Evolutionary conservation across 30 jellyfish, hydroid and myxozoan genomes (phyloP).

Genomic region (Pelagia noctiluca): DNA sequence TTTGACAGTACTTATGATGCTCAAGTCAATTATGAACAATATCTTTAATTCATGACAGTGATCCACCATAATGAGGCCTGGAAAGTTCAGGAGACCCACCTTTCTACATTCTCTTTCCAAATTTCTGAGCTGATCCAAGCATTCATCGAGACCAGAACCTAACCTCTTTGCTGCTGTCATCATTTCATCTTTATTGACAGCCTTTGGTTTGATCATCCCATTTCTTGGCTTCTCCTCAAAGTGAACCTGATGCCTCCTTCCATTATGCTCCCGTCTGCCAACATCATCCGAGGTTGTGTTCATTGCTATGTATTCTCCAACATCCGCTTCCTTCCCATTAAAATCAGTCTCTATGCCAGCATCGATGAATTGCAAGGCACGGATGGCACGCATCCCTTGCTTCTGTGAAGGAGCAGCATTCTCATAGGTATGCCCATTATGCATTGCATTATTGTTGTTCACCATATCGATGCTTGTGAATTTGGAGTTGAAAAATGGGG

Average conservation of each 20-base stretch:
- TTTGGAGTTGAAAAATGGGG: constrained; percentile 45
- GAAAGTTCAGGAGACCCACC: constrained; percentile 51
- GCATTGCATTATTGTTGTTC: constrained; percentile 58
- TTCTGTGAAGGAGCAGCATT: constrained; percentile 19
- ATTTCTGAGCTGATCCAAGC: constrained; percentile 92
- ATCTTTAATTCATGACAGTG: no score
- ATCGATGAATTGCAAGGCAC: constrained; percentile 67
- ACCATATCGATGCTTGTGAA: constrained; percentile 45
- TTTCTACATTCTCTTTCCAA: constrained; percentile 91
- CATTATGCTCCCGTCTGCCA: constrained; percentile 3
- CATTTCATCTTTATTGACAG: constrained; percentile 28
- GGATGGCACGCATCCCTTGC: constrained; percentile 67
- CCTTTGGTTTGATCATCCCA: constrained; percentile 38
- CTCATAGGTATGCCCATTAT: constrained; percentile 25
- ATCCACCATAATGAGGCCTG: no score
- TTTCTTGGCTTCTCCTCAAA: constrained; percentile 72
- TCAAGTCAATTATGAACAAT: no score
- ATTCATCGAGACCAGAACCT: constrained; percentile 89
- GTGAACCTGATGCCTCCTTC: constrained; percentile 62
- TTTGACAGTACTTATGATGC: no score
- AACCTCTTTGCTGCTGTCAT: constrained; percentile 83
- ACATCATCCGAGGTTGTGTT: constrained; percentile 11
- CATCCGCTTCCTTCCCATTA: constrained; percentile 34
- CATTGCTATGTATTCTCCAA: constrained; percentile 32
- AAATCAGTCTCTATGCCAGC: constrained; percentile 13